Evolutionary conservation across 2,113 vertebrate species (phyloP).

Genomic region (Trachemys scripta): DNA sequence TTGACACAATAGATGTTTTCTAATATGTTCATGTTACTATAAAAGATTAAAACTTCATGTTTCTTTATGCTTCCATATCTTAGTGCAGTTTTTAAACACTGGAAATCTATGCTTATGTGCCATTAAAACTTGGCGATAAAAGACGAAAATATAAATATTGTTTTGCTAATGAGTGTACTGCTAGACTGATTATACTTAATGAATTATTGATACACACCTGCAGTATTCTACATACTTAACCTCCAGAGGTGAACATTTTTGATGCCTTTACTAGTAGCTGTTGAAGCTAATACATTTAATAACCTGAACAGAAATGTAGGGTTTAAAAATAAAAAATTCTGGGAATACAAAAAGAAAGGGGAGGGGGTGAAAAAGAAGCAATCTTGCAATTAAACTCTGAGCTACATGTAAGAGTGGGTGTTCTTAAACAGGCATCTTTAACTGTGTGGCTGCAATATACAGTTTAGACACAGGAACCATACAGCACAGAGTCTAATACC

Average conservation of each 20-base stretch:
- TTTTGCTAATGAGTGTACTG: slow-evolving; percentile 6
- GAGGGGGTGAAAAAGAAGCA: not conserved
- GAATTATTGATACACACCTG: slow-evolving; percentile 1
- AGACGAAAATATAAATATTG: not conserved
- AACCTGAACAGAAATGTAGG: not conserved
- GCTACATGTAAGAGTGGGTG: not conserved
- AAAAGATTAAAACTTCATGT: not conserved
- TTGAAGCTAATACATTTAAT: not conserved
- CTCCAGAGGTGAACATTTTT: not conserved
- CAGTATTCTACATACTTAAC: not conserved
- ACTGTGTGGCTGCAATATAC: not conserved
- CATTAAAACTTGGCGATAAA: not conserved
- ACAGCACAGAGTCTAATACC: not conserved
- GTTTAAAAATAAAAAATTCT: not conserved
- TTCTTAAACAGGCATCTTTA: not conserved
- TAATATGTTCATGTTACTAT: not conserved
- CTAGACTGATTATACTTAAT: slow-evolving; percentile 11
- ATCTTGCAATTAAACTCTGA: not conserved
- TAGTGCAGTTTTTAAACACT: not conserved
- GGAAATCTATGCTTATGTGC: accelerated
- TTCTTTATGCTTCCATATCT: not conserved
- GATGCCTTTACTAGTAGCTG: not conserved
- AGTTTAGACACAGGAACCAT: not conserved
- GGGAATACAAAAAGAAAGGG: not conserved
- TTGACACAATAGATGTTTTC: not conserved